Conservation (phyloP, 2,888 invertebrate species). For the Platerodrilus igneus region DNA sequence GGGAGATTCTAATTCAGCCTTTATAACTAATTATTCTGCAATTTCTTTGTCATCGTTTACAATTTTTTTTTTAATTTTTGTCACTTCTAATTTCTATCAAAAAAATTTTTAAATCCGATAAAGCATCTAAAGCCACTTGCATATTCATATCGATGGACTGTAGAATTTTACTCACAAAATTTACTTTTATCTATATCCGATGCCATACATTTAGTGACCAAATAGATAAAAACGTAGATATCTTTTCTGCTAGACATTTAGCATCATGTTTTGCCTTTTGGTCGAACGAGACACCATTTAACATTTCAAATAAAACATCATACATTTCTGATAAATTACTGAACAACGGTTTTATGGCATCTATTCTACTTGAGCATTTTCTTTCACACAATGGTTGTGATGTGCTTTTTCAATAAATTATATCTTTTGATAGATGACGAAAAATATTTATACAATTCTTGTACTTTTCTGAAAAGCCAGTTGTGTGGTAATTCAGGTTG, state of each 20-base stretch:
- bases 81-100: constrained; percentile 25
- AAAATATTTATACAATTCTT: no score
- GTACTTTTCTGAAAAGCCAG: no score
- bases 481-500: no score
- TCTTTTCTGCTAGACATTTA: constrained; percentile 18
- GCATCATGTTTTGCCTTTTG: constrained; percentile 15
- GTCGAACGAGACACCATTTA: neutral
- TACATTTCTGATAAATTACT: neutral
- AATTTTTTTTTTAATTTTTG: constrained; percentile 23
- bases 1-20: constrained; percentile 26
- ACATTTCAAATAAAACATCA: no score
- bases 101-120: constrained; percentile 24
- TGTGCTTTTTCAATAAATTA: no score
- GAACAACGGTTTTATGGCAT: neutral
- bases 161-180: constrained; percentile 24
- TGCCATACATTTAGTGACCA: constrained; percentile 21
- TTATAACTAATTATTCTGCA: constrained; percentile 26
- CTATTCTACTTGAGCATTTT: no score
- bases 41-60: constrained; percentile 11
- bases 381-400: no score
- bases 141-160: constrained; percentile 25
- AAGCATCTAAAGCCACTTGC: constrained; percentile 27
- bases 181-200: constrained; percentile 25
- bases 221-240: no score
- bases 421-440: no score